Evolutionary conservation across 1,140 invertebrate species (phyloP), one percentile per base, ranked within the genome.

Genomic region (Drosophila subpulchrella): DNA sequence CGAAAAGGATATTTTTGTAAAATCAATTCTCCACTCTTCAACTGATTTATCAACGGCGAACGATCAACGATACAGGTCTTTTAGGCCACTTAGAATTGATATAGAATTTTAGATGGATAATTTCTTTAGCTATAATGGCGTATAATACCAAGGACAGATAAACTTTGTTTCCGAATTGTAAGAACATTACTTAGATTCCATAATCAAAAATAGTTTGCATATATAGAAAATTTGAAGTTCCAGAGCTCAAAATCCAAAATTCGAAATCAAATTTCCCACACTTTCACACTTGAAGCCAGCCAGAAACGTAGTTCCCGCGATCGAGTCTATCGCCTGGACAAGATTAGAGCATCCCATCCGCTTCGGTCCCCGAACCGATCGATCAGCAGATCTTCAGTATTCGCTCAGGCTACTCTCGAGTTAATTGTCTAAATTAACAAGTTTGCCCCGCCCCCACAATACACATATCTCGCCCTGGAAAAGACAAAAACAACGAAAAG

Each of bases 391-490:
- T 51, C 41, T 36, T 47, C n/a, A 6, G 4, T 41, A 36, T 15
- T 13, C 38, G 55, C 54, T 68, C 47, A 76, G 55, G 48, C 62
- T 67, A 75, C 72, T 76, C 54, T 76, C 30, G 73, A 76, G 24
- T 54, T 67, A 67, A 53, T 50, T 76, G 73, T 76, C 73, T 76
- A 76, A 76, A 76, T 76, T 76, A 55, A 15, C 30, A 47, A 59
- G 73, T 76, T 75, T 59, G 36, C 13, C 17, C 39, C 27, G 44
- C 13, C 32, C 48, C 41, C 39, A 38, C 20, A 51, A 68, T 20
- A 70, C 53, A 73, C 57, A 55, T 27, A 41, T 34, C 17, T 51
- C 17, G 42, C 32, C 39, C 39, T 51, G 53, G 27, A 75, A 75
- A 54, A 53, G 36, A 51, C 17, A 53, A 32, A 54, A 65, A 53